Evolutionary conservation across 2,113 vertebrate genomes (phyloP), one percentile per base, ranked within the genome.

Genomic region (Ascaphus truei): DNA sequence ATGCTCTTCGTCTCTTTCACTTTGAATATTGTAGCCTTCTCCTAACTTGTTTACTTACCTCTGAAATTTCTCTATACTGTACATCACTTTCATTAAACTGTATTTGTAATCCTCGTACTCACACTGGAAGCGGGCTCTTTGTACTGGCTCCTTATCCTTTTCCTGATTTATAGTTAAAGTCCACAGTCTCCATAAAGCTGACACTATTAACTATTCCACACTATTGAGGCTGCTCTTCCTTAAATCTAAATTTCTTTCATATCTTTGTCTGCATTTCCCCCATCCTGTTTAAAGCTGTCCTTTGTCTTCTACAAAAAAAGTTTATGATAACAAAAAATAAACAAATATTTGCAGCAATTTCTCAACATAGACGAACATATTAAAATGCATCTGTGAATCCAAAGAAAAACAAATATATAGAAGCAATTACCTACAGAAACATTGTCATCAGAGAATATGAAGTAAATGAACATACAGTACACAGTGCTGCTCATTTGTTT

Each of bases 401-500:
- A 25, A 2, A 3, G 37, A 30, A 68, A 68, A 58, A 58, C 48
- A 68, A 58, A 58, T 48, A 68, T 67, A 37, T 33, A 36, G 48
- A 68, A 43, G n/a, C 47, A 58, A 18, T 57, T 39, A 68, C 39
- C 53, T 57, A 36, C 29, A 58, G 41, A 48, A 68, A 51, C n/a
- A 55, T 55, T 34, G 60, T 60, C 15, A 23, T 50, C 47, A 50
- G 56, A 68, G 55, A 68, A 59, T 39, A 27, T 4, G 43, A 60
- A 59, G 15, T 25, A 57, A 68, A 68, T 60, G 23, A 50, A 59
- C 51, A 59, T 51, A 68, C 60, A 60, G 43, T 25, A 16, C 25
- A n/a, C 55, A 8, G 26, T n/a, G n/a, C 22, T 68, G 30, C 66
- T 50, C 52, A 36, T 48, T 68, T 68, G 10, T 68, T 60, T 47